phyloP scores from a whole-genome alignment of 2,888 invertebrate genomes.

The Leptinotarsa tumamoca region DNA sequence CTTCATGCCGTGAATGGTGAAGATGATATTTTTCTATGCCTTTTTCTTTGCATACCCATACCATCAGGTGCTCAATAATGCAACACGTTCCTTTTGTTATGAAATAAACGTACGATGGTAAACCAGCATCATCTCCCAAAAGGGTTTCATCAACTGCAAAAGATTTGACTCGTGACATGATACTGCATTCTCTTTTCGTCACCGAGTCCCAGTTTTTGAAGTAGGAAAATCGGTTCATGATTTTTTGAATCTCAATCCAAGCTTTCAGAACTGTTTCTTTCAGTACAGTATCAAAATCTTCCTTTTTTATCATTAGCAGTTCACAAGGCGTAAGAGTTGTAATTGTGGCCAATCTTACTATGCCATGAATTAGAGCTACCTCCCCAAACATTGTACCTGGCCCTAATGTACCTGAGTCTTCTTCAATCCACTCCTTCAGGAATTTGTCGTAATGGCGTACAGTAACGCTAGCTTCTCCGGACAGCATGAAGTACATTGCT shows the following conservation, averaged over 20 bases:
- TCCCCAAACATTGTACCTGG: slow-evolving; percentile 75
- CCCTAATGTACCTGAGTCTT: slow-evolving; percentile 69
- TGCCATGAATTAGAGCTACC: slow-evolving; percentile 73
- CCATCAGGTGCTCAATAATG: slow-evolving; percentile 70
- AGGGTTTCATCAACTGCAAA: slow-evolving; percentile 71
- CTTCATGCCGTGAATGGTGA: not conserved
- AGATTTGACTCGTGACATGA: slow-evolving; percentile 72
- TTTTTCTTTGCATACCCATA: slow-evolving; percentile 26
- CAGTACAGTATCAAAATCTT: slow-evolving; percentile 74
- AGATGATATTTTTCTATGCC: slow-evolving; percentile 34
- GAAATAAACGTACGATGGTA: slow-evolving; percentile 67
- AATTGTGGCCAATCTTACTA: slow-evolving; percentile 73
- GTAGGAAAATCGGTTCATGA: slow-evolving; percentile 74
- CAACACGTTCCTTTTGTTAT: slow-evolving; percentile 72
- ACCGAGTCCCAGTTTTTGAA: slow-evolving; percentile 74
- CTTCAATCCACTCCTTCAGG: slow-evolving; percentile 65
- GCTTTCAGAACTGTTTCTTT: slow-evolving; percentile 71
- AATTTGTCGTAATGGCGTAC: slow-evolving; percentile 69
- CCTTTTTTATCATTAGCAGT: slow-evolving; percentile 72
- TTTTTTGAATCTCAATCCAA: slow-evolving; percentile 73
- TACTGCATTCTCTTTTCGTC: slow-evolving; percentile 74
- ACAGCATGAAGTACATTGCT: slow-evolving; percentile 75
- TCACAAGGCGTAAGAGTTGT: slow-evolving; percentile 72
- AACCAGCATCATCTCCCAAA: slow-evolving; percentile 69
- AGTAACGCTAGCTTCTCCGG: slow-evolving; percentile 71